Percentiles rank a stretch among this genome's conserved stretches.
Conservation (phyloP, 2,888 invertebrate genomes). For the Agrochola circellaris region DNA sequence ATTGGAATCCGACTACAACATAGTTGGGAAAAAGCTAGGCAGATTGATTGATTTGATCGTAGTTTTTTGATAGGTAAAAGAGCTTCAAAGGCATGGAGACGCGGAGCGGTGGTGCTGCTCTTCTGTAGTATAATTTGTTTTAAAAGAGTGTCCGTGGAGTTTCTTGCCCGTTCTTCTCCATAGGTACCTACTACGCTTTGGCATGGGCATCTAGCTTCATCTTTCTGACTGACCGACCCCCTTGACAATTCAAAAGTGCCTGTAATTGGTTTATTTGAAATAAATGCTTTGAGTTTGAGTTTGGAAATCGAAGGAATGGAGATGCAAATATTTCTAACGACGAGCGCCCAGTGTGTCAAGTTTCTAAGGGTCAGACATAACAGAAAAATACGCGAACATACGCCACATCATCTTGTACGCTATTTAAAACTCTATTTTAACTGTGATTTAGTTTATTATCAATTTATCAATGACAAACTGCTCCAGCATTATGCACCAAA, state of each 20-base stretch:
- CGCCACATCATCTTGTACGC: not conserved
- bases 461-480: too few species aligned
- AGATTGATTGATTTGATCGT: not conserved
- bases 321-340: not conserved
- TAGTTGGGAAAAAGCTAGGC: not conserved
- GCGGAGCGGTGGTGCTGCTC: not conserved
- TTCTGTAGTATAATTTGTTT: not conserved
- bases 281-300: too few species aligned
- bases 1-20: not conserved
- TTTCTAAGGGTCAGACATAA: not conserved
- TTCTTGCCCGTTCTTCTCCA: too few species aligned
- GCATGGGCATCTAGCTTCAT: too few species aligned
- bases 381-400: not conserved
- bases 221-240: too few species aligned
- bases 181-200: too few species aligned
- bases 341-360: not conserved
- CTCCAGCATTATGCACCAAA: not conserved
- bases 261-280: too few species aligned
- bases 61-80: not conserved
- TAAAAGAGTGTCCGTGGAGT: too few species aligned
- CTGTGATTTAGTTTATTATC: not conserved
- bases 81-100: not conserved
- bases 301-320: not conserved
- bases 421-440: not conserved
- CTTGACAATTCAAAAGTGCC: too few species aligned